Base-by-base conservation (phyloP, 2,113 vertebrate species). In the Boleophthalmus pectinirostris region DNA sequence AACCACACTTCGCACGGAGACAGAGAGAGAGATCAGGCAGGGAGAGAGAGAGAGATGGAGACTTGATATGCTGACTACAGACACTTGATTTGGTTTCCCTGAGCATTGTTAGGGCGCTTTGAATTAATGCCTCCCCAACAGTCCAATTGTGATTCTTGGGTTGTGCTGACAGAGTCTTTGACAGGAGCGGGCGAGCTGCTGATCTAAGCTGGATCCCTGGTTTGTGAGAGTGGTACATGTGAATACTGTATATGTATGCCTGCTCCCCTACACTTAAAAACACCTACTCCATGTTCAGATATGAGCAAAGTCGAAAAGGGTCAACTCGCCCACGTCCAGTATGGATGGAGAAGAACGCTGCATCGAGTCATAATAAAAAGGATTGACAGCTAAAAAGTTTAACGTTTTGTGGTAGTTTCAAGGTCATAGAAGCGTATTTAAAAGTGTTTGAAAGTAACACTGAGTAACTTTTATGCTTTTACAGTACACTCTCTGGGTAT, bases 91-190 rank as follows among this genome's bases (percentile, higher is more conserved):
- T 91, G 91, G 91, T 92, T 92, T 91, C 91, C 88, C 83, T 89
- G 89, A 87, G 89, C 86, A 89, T 88, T 91, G 91, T 92, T 88
- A 87, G 70, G 69, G 81, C 77, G 88, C 91, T 91, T 89, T 92
- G 91, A 91, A 92, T 92, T 91, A 90, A 91, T 90, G 88, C 88
- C 87, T 90, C 88, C 88, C 88, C 88, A 90, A 91, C 85, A 90
- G 86, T 91, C 89, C 88, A 89, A 91, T 90, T 91, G 88, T 89
- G 85, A 92, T 90, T 89, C 85, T 88, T 88, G 82, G 87, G 86
- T 81, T 89, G 88, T 77, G 88, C 90, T 90, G 90, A 88, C 90
- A 90, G 89, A 90, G 89, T 86, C 87, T 91, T 91, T 87, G 89
- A 91, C 89, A 88, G 89, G 83, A 83, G 45, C 73, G 87, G 83